Base-by-base conservation (phyloP, 1,140 invertebrate genomes). In the Drosophila nebulosa region DNA sequence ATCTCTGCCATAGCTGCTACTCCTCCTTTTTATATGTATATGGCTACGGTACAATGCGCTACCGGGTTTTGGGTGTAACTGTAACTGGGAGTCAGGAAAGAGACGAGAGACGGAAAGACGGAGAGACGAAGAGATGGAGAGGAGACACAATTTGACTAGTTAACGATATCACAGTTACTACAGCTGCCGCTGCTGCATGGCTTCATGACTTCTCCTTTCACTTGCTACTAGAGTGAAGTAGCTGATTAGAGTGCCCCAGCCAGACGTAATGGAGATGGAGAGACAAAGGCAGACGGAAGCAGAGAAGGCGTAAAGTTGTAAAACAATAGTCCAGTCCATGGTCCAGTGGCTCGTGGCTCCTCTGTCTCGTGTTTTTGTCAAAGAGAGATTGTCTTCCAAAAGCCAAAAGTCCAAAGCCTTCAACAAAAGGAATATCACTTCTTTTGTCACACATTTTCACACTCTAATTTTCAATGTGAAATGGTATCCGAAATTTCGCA, bases 131-230 rank as follows among this genome's bases (percentile, higher is more conserved):
- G 16, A 42, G 3, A 32, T 32, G 35, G 4, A 16, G 36, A 6
- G 39, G 9, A 58, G 65, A 75, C 74, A 63, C 62, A 64, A 55
- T 69, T 78, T 78, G 77, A 71, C 78, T 63, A 86, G 81, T 85
- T 86, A 86, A 66, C 74, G 70, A 85, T 88, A 86, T 81, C 78
- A 64, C 81, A 69, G 57, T 36, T 42, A 24, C 35, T 16, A 10
- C 35, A 10, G 57, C n/a, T 55, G 24, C 27, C 32, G 57, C 42
- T 46, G 64, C 78, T 74, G 24, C 65, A 81, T 86, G 80, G 78
- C 80, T 85, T 79, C 80, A 79, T 84, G 73, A 79, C 69, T 74
- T 86, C 64, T 85, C 81, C 81, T 85, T 85, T 85, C 81, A 86
- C 81, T 88, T 77, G 77, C 27, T 30, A n/a, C 62, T 64, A 36